Conservation (phyloP, 2,888 invertebrate species). For the Yponomeuta malinellus region DNA sequence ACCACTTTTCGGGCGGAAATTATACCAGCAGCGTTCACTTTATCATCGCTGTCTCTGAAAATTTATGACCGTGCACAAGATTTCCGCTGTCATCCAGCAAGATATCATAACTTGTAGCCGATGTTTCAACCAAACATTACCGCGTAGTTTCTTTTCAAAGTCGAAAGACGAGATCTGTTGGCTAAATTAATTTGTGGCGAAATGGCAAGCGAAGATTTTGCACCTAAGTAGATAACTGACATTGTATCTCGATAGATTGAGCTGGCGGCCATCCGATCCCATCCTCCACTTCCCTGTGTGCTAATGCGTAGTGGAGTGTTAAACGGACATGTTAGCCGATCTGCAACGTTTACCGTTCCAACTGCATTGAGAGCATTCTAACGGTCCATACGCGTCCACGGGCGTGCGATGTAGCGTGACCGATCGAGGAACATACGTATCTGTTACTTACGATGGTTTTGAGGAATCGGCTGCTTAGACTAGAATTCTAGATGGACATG, state of each 20-base stretch:
- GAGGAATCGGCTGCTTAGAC: neutral
- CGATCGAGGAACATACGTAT: slow-evolving; percentile 35
- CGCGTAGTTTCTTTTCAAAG: too few relatives aligned
- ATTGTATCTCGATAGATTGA: neutral
- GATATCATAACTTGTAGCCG: too few relatives aligned
- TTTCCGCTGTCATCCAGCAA: neutral
- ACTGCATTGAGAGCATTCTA: slow-evolving; percentile 52
- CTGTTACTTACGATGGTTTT: neutral
- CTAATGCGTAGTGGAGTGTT: neutral
- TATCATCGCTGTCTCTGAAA: neutral
- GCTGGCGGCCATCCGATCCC: neutral
- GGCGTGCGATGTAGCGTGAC: slow-evolving; percentile 23
- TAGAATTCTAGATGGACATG: neutral
- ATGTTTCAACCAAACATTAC: too few relatives aligned
- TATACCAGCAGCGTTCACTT: slow-evolving; percentile 31
- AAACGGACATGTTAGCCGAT: slow-evolving; percentile 20
- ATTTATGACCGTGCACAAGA: neutral
- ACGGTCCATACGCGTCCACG: slow-evolving; percentile 40
- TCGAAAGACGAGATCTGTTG: too few relatives aligned
- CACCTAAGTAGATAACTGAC: too few relatives aligned
- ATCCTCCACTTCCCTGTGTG: neutral
- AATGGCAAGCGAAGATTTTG: too few relatives aligned
- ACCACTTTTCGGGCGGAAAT: slow-evolving; percentile 51
- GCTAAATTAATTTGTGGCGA: too few relatives aligned
- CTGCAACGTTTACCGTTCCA: slow-evolving; percentile 49